phyloP scores from a whole-genome alignment of 2,113 vertebrate species.

The Emydocephalus ijimae region DNA sequence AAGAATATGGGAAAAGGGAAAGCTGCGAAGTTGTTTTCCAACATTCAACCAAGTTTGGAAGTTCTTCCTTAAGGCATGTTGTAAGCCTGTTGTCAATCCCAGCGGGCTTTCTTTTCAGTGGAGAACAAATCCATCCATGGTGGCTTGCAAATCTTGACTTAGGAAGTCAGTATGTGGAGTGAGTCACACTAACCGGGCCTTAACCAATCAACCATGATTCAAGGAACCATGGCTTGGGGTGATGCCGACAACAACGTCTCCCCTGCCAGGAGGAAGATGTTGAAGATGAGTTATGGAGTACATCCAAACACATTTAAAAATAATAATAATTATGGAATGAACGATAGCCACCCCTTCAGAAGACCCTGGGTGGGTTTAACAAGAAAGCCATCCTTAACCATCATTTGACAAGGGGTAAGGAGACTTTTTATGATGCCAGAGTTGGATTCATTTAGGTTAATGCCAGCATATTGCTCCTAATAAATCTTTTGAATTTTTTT shows the following conservation, averaged over 20 bases:
- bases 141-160: neutral
- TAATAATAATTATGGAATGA: neutral
- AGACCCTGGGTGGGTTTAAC: neutral
- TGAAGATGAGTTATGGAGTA: neutral
- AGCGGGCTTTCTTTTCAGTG: neutral
- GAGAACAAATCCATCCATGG: neutral
- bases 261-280: neutral
- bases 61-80: neutral
- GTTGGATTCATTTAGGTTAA: too few relatives aligned
- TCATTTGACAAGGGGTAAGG: neutral
- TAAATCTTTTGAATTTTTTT: too few relatives aligned
- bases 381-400: neutral
- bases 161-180: neutral
- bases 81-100: neutral
- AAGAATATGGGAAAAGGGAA: slow-evolving; percentile 27
- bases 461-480: too few relatives aligned
- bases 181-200: neutral
- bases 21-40: slow-evolving; percentile 54
- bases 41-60: slow-evolving; percentile 31
- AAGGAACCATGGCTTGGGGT: neutral
- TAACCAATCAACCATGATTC: neutral
- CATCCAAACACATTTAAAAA: too few relatives aligned
- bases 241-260: neutral
- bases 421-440: slow-evolving; percentile 14
- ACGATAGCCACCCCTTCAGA: neutral